Evolutionary conservation across 2,888 invertebrate genomes (phyloP).

Genomic region (Tuberolachnus salignus): DNA sequence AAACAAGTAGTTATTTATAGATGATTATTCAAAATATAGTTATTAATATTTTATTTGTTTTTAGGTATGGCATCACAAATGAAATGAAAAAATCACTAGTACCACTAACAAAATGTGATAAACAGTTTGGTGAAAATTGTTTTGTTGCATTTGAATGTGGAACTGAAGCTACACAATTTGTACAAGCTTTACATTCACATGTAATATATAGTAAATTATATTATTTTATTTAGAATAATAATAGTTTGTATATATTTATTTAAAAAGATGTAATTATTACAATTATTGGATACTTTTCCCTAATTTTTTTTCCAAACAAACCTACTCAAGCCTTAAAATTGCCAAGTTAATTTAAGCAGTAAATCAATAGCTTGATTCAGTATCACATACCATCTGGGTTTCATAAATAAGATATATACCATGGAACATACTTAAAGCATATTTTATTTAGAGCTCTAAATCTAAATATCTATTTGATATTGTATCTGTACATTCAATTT

Average conservation of each 20-base stretch:
- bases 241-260: not conserved
- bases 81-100: slow-evolving; percentile 26
- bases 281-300: no score
- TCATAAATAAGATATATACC: no score
- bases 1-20: not conserved
- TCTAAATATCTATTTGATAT: no score
- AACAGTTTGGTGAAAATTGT: slow-evolving; percentile 34
- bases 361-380: no score
- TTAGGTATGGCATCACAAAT: slow-evolving; percentile 35
- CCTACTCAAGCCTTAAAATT: not conserved
- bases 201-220: slow-evolving; percentile 12
- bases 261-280: not conserved
- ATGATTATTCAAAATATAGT: not conserved
- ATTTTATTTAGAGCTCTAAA: no score
- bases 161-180: slow-evolving; percentile 27
- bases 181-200: slow-evolving; percentile 40
- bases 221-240: not conserved
- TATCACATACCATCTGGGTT: no score
- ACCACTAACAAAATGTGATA: slow-evolving; percentile 36
- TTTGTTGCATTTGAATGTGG: slow-evolving; percentile 26
- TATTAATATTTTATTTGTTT: not conserved
- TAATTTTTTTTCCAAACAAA: not conserved
- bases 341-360: no score
- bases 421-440: no score
- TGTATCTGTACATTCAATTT: no score